phyloP scores from a whole-genome alignment of 2,888 invertebrate genomes.

The Tortricodes alternella region DNA sequence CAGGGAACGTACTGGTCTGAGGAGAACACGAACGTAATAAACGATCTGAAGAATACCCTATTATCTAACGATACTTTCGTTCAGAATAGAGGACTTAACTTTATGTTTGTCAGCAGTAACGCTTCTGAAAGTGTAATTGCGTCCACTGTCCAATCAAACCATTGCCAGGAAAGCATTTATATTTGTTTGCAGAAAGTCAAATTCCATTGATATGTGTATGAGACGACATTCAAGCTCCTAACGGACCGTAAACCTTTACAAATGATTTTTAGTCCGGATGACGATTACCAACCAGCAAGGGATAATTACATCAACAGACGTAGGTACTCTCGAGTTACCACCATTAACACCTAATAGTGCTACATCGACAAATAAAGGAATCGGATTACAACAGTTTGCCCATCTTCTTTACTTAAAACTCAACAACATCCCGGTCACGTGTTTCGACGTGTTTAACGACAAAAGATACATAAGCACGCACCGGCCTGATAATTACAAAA shows the following conservation, averaged over 20 bases:
- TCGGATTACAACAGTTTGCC: conserved; percentile 10
- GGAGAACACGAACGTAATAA: neutral
- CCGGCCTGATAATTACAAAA: neutral
- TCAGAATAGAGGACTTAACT: neutral
- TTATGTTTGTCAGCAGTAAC: neutral
- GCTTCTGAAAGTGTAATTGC: neutral
- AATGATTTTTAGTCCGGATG: neutral
- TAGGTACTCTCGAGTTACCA: neutral
- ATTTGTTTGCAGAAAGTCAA: neutral
- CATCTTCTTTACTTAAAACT: conserved; percentile 5
- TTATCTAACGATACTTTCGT: neutral
- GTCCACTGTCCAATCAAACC: too few relatives aligned
- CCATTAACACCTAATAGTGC: neutral
- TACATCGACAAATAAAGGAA: neutral
- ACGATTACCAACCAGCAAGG: conserved; percentile 6
- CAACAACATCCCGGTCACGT: conserved; percentile 1
- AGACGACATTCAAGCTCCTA: neutral
- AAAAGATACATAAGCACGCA: neutral
- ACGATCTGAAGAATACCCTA: conserved; percentile 1
- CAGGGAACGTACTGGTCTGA: neutral
- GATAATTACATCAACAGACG: conserved; percentile 1
- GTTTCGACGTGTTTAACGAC: neutral
- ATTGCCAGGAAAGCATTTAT: neutral
- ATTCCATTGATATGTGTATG: neutral
- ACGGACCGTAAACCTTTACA: conserved; percentile 8